Percentiles rank a stretch among this genome's conserved stretches.
Evolutionary conservation across 2,113 vertebrate genomes (phyloP).

Genomic region (Chionis minor): DNA sequence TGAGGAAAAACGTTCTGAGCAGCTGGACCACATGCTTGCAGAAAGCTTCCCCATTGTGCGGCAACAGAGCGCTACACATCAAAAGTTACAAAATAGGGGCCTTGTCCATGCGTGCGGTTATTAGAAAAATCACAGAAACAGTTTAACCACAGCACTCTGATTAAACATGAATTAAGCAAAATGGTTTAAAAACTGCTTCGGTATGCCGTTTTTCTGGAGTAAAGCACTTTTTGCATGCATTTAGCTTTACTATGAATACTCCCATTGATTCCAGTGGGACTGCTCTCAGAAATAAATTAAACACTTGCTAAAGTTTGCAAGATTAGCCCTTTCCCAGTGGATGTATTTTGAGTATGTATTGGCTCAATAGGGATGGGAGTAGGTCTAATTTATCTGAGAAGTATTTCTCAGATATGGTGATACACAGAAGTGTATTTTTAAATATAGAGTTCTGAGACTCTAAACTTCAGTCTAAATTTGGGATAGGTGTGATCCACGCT

Average conservation of each 20-base stretch:
- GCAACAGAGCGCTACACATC: fast-evolving
- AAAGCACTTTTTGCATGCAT: not conserved
- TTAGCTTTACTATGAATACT: conserved; percentile 3
- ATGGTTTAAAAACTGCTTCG: not conserved
- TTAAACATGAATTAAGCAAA: conserved; percentile 30
- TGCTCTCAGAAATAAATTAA: not conserved
- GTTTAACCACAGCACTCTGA: not conserved
- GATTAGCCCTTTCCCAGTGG: not conserved
- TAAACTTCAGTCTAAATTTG: not conserved
- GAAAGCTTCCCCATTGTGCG: not conserved
- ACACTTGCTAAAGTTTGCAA: not conserved
- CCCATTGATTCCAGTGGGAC: not conserved
- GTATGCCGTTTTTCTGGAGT: not conserved
- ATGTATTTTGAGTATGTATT: not conserved
- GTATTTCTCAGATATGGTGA: not conserved
- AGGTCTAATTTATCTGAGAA: not conserved
- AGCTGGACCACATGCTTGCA: not conserved
- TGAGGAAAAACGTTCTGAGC: not conserved
- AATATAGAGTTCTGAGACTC: not conserved
- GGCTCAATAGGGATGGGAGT: not conserved
- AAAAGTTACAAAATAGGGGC: not conserved
- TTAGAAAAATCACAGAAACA: not conserved
- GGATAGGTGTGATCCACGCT: not conserved
- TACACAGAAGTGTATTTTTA: not conserved
- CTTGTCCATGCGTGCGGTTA: not conserved